Conservation (phyloP, 2,888 invertebrate genomes). For the Tortricodes alternella region DNA sequence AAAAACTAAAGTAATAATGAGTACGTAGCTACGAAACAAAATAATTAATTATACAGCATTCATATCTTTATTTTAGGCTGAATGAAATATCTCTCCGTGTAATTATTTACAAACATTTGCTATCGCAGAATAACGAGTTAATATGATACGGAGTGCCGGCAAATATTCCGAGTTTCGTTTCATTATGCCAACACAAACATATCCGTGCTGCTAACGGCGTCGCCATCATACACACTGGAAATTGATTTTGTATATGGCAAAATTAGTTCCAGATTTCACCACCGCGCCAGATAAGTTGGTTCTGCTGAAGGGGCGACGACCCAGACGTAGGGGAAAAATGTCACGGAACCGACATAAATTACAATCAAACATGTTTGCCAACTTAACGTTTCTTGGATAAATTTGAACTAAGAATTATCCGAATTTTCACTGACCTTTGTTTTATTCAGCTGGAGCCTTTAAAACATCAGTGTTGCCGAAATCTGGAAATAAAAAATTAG, state of each 20-base stretch:
- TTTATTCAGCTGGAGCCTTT: not conserved
- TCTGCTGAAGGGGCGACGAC: conserved; percentile 10
- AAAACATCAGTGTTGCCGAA: conserved; percentile 13
- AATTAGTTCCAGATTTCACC: conserved; percentile 9
- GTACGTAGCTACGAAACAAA: not conserved
- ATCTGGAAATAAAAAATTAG: conserved; percentile 14
- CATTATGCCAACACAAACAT: conserved; percentile 11
- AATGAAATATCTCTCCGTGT: conserved; percentile 2
- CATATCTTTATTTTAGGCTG: conserved; percentile 13
- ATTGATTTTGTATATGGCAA: not conserved
- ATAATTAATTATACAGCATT: conserved; percentile 12
- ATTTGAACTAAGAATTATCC: conserved; percentile 15
- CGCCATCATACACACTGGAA: not conserved
- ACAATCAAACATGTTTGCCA: conserved; percentile 27
- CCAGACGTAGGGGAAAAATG: conserved; percentile 30
- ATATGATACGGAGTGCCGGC: conserved; percentile 11
- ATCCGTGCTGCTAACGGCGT: not conserved
- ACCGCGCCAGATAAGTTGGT: not conserved
- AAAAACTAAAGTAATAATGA: not conserved
- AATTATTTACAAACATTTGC: conserved; percentile 25
- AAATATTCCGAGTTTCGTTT: conserved; percentile 24
- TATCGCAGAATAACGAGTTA: conserved; percentile 21
- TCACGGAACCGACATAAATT: conserved; percentile 33
- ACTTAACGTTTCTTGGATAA: conserved; percentile 18
- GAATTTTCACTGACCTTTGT: conserved; percentile 16